phyloP scores from a whole-genome alignment of 2,797 vertebrate species.

The Lateolabrax maculatus region DNA sequence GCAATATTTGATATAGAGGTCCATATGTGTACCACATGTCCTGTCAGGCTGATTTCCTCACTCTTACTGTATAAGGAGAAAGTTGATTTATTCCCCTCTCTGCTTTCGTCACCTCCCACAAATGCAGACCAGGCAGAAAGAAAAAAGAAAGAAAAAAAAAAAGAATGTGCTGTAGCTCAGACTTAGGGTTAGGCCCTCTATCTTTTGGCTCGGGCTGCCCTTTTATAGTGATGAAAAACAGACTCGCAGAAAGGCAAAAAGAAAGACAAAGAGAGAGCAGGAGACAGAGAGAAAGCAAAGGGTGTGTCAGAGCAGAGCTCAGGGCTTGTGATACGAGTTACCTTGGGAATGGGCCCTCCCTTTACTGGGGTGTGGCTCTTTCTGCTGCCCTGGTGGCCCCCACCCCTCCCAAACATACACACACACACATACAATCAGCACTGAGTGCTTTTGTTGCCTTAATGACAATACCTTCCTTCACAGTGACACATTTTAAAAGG shows the following conservation, averaged over 20 bases:
- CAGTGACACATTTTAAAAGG: conserved; percentile 14
- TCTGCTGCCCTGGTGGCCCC: conserved; percentile 54
- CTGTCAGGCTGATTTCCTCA: conserved; percentile 32
- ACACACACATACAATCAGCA: conserved; percentile 14
- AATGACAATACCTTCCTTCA: conserved; percentile 18
- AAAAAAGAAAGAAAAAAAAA: background rate
- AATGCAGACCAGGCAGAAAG: conserved; percentile 40
- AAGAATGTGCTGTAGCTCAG: conserved; percentile 7
- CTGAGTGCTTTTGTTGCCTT: conserved; percentile 39
- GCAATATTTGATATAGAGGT: conserved; percentile 22
- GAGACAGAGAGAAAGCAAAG: conserved; percentile 59
- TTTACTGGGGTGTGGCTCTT: conserved; percentile 73
- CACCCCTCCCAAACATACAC: conserved; percentile 30
- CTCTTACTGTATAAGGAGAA: conserved; percentile 36
- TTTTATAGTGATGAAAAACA: conserved; percentile 74
- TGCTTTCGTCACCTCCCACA: conserved; percentile 46
- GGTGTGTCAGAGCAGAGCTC: conserved; percentile 83
- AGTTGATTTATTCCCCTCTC: conserved; percentile 56
- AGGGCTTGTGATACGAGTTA: conserved; percentile 78
- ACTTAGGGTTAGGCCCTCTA: conserved; percentile 30
- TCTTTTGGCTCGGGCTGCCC: conserved; percentile 51
- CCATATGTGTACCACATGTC: conserved; percentile 66
- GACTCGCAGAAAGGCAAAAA: conserved; percentile 40
- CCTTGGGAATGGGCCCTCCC: conserved; percentile 82
- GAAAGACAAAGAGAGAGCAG: conserved; percentile 39